Evolutionary conservation across 1,140 invertebrate genomes (phyloP).

Genomic region (Plodia interpunctella): DNA sequence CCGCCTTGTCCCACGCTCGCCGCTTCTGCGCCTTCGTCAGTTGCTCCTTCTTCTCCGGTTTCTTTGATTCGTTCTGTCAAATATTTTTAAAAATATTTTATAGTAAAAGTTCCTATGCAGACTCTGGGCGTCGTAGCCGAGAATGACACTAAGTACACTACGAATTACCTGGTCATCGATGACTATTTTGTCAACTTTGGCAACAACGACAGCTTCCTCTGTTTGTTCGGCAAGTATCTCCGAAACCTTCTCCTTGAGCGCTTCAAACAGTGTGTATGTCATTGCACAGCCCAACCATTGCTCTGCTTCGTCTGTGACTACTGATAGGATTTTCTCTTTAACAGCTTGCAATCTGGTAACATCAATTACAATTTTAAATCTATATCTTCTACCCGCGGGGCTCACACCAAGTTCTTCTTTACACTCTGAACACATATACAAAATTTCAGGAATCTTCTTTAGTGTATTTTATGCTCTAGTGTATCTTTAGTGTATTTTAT

Average conservation of each 20-base stretch:
- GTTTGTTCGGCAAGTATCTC: conserved; percentile 85
- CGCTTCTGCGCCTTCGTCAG: conserved; percentile 95
- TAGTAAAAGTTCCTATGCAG: too few species aligned
- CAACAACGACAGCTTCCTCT: conserved; percentile 66
- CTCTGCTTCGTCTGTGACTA: conserved; percentile 84
- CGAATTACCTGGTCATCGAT: conserved; percentile 70
- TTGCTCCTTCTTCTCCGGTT: conserved; percentile 87
- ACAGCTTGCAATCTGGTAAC: conserved; percentile 81
- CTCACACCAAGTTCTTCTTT: too few species aligned
- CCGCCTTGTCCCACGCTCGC: conserved; percentile 88
- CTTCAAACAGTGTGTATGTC: conserved; percentile 97
- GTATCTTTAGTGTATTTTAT: too few species aligned
- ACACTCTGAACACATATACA: too few species aligned
- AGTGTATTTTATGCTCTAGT: too few species aligned
- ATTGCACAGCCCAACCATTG: conserved; percentile 92
- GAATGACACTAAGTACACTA: too few species aligned
- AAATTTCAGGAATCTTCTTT: too few species aligned
- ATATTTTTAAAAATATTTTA: too few species aligned
- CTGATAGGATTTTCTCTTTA: conserved; percentile 83
- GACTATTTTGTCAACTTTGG: conserved; percentile 69
- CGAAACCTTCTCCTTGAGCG: conserved; percentile 88
- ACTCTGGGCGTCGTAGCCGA: too few species aligned
- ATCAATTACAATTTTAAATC: conserved; percentile 13
- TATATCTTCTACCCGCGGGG: too few species aligned
- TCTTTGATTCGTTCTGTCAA: conserved; percentile 68